Base-by-base conservation (phyloP, 2,888 invertebrate genomes). In the Unio delphinus region DNA sequence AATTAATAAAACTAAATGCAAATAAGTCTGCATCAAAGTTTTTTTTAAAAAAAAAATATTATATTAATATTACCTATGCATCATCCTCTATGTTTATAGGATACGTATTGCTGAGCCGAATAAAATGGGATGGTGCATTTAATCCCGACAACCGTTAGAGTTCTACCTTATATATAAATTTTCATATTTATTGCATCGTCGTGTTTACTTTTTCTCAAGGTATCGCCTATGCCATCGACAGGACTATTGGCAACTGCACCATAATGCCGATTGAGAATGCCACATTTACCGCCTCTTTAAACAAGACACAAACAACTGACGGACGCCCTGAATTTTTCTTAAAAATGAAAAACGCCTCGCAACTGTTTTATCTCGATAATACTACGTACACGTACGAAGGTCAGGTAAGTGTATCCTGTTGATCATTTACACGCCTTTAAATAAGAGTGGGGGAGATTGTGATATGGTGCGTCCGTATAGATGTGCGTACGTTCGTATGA, bases 171-270 rank as follows among this genome's bases (percentile, higher is more conserved):
- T 15, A 45, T 45, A 15, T 15, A 45, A 45, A 3, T 0, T 45
- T 45, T 11, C n/a, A 15, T 58, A 11, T 11, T 58, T n/a, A 64
- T 64, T 54, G 11, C 18, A 54, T 64, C 45, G 11, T 54, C 20
- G 11, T 23, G 54, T 58, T 15, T n/a, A 67, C 64, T 65, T 58
- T 62, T 20, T 58, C 63, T 60, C 20, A 55, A 86, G 86, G 86
- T 66, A 81, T 85, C 18, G 80, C 84, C 11, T 86, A 86, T 70
- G 81, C 80, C 20, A 80, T 84, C 3, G 84, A 86, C 76, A 78
- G 75, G 26, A 65, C 72, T 2, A 64, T 74, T 20, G 80, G 79
- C 1, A 86, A 86, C 73, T 86, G 86, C 61, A 77, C 79, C 5
- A 80, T 82, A 34, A 70, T 76, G 2, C 83, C 83, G 4, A 82